phyloP scores from a whole-genome alignment of 2,113 vertebrate species.

The Brachypodius melanocephalos region DNA sequence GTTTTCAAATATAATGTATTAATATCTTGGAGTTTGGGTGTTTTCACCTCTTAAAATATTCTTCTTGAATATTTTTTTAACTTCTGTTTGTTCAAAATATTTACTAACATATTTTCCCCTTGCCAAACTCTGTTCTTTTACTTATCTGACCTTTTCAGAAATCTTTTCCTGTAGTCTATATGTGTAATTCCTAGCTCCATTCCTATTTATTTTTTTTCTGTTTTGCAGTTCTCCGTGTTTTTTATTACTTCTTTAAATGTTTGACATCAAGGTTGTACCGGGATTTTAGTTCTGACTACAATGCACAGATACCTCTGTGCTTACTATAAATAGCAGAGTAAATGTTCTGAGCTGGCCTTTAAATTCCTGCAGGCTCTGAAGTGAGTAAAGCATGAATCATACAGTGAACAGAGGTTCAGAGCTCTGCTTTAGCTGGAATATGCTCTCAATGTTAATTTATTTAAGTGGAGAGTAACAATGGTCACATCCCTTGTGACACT shows the following conservation, averaged over 20 bases:
- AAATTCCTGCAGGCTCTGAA: not conserved
- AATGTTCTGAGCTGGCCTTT: constrained; percentile 20
- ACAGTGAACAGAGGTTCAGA: not conserved
- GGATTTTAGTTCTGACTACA: not conserved
- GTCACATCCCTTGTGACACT: not conserved
- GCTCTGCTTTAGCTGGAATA: not conserved
- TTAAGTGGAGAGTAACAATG: not conserved
- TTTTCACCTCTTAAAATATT: not conserved
- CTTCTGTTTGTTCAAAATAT: not conserved
- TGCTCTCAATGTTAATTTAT: not conserved
- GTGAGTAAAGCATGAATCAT: not conserved
- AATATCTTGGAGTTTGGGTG: not conserved
- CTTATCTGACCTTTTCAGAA: not conserved
- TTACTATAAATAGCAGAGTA: not conserved
- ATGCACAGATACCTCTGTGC: not conserved
- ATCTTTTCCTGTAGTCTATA: not conserved
- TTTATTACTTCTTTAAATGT: not conserved
- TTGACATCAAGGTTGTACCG: not conserved
- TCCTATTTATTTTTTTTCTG: not conserved
- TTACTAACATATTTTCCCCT: not conserved
- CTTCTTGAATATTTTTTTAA: not conserved
- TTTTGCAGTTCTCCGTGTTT: not conserved
- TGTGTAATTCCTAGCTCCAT: not conserved
- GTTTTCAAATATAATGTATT: not conserved
- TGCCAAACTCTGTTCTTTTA: not conserved